Conservation (phyloP, 2,113 vertebrate species). For the Cranoglanis bouderius region DNA sequence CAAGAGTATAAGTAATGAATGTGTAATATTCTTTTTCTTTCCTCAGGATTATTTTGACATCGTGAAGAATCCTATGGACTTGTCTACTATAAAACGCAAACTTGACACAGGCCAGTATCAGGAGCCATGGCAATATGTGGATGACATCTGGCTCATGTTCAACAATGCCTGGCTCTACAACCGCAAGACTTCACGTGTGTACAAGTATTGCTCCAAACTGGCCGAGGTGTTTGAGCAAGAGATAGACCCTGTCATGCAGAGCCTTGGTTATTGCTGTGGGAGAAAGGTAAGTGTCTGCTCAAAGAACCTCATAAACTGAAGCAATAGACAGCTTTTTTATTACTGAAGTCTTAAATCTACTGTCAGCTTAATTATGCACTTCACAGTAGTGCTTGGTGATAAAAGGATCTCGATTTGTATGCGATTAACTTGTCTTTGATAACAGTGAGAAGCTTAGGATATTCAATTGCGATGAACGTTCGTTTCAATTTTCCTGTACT, state of each 20-base stretch:
- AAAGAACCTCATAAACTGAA: not conserved
- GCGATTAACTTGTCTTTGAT: no score
- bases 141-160: conserved; percentile 99
- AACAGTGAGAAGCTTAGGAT: not conserved
- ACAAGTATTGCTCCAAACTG: conserved; percentile 97
- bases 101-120: conserved; percentile 97
- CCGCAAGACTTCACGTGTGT: conserved; percentile 94
- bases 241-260: conserved; percentile 98
- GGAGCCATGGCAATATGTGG: conserved; percentile 98
- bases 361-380: not conserved
- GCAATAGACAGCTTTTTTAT: not conserved
- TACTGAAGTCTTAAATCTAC: not conserved
- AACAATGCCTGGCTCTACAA: conserved; percentile 99
- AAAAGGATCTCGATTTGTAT: not conserved
- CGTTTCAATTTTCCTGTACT: not conserved
- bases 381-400: not conserved
- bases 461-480: not conserved
- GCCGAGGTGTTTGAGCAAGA: conserved; percentile 98
- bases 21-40: conserved; percentile 26
- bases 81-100: conserved; percentile 97
- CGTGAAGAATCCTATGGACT: conserved; percentile 96
- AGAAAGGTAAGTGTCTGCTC: conserved; percentile 81
- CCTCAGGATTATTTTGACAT: conserved; percentile 98
- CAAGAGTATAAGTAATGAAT: not conserved
- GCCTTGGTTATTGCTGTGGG: conserved; percentile 95